Base-by-base conservation (phyloP, 2,888 invertebrate genomes). In the Ethmia dodecea region DNA sequence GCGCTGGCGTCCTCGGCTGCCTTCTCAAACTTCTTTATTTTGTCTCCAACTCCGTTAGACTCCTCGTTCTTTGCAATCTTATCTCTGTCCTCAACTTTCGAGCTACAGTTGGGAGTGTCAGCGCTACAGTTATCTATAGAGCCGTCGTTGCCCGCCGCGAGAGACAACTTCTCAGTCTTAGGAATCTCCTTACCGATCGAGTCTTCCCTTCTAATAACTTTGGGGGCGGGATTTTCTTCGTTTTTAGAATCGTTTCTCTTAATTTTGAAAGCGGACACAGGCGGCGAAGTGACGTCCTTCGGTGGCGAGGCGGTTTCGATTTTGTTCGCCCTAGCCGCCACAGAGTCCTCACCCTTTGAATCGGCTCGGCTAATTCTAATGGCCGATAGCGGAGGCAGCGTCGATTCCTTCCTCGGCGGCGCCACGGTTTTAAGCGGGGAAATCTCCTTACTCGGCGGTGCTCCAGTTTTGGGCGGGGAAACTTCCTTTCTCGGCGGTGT, bases 21-120 rank as follows among this genome's bases (percentile, higher is more conserved):
- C 35, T 78, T 83, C 42, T 86, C 84, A 26, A 86, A 86, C 41
- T 78, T 84, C 42, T 81, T 80, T 20, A 86, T 86, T 46, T 86
- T 86, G 42, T 86, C 83, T 5, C 86, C 83, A n/a, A 86, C 86
- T 0, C 86, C 83, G 42, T 79, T 80, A 0, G 72, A 66, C 38
- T 84, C 84, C 9, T 76, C 79, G 2, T n/a, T 11, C 26, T 11
- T 11, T 9, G 10, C 11, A 18, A 8, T 18, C 11, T 26, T 26
- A 35, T 55, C 18, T 29, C 34, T 8, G 14, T 32, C 13, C 22
- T 33, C 12, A 35, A 55, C 3, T 37, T 40, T 12, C 45, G 54
- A 6, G 31, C 40, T 15, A n/a, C n/a, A n/a, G n/a, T n/a, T n/a
- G 5, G 10, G 10, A 12, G 12, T 11, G 5, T 12, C 11, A 12